These are phyloP conservation scores for Arenaria interpres DNA, from an alignment of 2,113 vertebrate genomes.

Conservation along the genomic window DNA sequence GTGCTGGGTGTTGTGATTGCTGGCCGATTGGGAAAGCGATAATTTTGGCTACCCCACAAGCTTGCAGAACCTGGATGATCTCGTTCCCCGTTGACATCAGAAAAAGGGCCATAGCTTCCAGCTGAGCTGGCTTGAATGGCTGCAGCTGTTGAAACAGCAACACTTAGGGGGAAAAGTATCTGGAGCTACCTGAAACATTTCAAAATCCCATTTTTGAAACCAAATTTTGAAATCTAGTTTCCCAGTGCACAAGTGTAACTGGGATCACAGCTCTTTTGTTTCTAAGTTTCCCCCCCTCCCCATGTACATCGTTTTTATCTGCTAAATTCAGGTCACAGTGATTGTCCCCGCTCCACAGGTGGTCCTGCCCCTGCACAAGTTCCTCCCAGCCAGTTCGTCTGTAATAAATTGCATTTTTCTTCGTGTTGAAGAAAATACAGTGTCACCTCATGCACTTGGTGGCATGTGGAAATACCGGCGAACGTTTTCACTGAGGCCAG, in stretches of 20 bases:
- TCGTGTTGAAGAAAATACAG: background rate
- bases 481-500: background rate
- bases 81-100: rapidly evolving
- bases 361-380: background rate
- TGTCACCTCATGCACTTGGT: background rate
- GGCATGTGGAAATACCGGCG: background rate
- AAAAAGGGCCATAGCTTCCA: background rate
- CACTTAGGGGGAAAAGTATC: rapidly evolving
- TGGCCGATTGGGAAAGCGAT: background rate
- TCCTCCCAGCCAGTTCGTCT: background rate
- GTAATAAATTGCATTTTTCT: background rate
- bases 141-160: background rate
- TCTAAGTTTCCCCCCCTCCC: background rate
- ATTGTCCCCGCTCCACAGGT: background rate
- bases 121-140: background rate
- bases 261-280: background rate
- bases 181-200: background rate
- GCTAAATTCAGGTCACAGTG: rapidly evolving
- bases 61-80: background rate
- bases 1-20: background rate
- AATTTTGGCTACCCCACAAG: background rate
- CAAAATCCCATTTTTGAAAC: background rate
- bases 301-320: rapidly evolving
- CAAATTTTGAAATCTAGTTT: background rate
- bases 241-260: background rate